These are phyloP conservation scores for Drosophila fulvimacula DNA, from an alignment of 2,888 invertebrate genomes.

Conservation along the genomic window DNA sequence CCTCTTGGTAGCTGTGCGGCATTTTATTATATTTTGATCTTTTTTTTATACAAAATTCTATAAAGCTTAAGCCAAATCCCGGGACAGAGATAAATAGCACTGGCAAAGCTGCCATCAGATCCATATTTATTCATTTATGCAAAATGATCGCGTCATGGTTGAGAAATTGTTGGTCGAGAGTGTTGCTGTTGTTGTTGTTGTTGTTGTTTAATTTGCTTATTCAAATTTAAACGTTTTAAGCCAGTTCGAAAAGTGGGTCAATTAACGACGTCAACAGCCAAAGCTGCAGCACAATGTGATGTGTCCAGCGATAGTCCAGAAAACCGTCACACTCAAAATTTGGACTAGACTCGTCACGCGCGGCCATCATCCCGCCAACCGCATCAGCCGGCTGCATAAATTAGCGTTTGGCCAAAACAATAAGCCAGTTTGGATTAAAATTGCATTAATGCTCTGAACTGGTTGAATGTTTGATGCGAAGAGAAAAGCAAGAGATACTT, in stretches of 20 bases:
- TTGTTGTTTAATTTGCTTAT: slow-evolving; percentile 54
- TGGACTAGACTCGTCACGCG: slow-evolving; percentile 1
- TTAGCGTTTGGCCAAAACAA: slow-evolving; percentile 29
- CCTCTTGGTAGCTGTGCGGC: slow-evolving; percentile 18
- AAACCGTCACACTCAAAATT: slow-evolving; percentile 1
- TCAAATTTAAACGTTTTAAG: slow-evolving; percentile 69
- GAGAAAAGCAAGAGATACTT: background rate
- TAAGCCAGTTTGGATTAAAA: slow-evolving; percentile 34
- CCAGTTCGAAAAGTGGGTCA: slow-evolving; percentile 56
- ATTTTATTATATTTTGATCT: background rate
- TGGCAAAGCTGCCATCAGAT: slow-evolving; percentile 24
- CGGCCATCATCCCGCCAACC: background rate
- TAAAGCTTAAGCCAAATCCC: slow-evolving; percentile 13
- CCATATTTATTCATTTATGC: slow-evolving; percentile 71
- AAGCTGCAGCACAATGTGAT: slow-evolving; percentile 41
- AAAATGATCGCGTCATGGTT: slow-evolving; percentile 37
- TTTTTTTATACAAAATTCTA: slow-evolving; percentile 13
- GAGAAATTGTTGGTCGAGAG: slow-evolving; percentile 19
- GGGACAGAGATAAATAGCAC: slow-evolving; percentile 21
- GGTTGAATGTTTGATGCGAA: background rate
- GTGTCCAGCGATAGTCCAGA: slow-evolving; percentile 8
- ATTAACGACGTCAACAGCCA: slow-evolving; percentile 61
- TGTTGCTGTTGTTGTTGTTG: slow-evolving; percentile 4
- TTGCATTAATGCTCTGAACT: slow-evolving; percentile 4
- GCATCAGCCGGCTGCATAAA: slow-evolving; percentile 33